phyloP scores from a whole-genome alignment of 2,113 vertebrate genomes.

The Fukomys damarensis region DNA sequence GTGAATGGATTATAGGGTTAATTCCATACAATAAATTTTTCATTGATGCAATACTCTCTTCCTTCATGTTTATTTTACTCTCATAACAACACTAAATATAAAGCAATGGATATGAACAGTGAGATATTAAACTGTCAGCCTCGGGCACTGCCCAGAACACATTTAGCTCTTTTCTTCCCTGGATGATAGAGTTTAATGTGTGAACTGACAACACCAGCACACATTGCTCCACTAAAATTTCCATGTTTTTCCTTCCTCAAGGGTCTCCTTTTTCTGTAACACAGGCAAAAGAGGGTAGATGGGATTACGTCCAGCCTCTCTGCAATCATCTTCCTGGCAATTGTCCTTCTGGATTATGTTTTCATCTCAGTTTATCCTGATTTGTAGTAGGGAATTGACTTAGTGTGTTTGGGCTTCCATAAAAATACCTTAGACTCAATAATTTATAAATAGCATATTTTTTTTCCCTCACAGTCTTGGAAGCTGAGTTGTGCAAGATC shows the following conservation, averaged over 20 bases:
- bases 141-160: background rate
- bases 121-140: background rate
- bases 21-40: background rate
- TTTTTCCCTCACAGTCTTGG: background rate
- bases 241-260: background rate
- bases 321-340: background rate
- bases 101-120: background rate
- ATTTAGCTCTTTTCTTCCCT: background rate
- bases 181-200: background rate
- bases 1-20: background rate
- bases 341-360: background rate
- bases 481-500: background rate
- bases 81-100: background rate
- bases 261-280: background rate
- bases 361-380: background rate
- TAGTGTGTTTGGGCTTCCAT: background rate
- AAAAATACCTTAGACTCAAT: background rate
- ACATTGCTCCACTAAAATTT: background rate
- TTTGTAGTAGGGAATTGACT: background rate
- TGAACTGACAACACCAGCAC: background rate
- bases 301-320: background rate
- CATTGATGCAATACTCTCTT: background rate
- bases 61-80: conserved; percentile 10
- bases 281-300: background rate
- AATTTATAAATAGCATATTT: background rate